Evolutionary conservation across 53 echinoderm and acorn worm species (phyloP), one percentile per base, ranked within the genome.

Genomic region (Arbacia lixula): DNA sequence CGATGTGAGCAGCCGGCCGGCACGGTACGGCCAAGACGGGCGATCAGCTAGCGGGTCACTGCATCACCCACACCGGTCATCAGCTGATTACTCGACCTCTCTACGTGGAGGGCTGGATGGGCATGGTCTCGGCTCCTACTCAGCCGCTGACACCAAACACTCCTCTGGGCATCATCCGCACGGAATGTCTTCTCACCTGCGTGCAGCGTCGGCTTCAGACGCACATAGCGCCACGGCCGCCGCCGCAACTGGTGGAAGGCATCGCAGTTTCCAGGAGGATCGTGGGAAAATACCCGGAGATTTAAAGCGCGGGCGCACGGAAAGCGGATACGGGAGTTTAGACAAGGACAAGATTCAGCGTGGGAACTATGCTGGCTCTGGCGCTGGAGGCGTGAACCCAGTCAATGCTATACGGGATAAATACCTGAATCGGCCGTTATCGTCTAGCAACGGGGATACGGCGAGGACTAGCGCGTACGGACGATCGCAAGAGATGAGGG

Each of bases 301-400:
- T 63, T 46, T 81, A 24, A 89, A 88, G 53, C 83, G 92, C 14
- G 73, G 69, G 11, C 86, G 92, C 50, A 82, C 86, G 2, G 96
- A 96, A 68, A 87, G 93, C 27, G 93, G 93, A 2, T 85, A 93
- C 42, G 90, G 92, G 53, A 95, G 86, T 63, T 53, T 88, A 31
- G 91, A 91, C 30, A 67, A 72, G 53, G 91, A 86, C 10, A 88
- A 89, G 33, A 68, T 81, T 32, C 37, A 33, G 17, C 82, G 43
- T 53, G 90, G 35, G 6, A 90, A 90, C 72, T 78, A 90, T 30
- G 52, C n/a, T 25, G 72, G 79, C 27, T 26, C 85, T 12, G 34
- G 38, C 21, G 40, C 36, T 5, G 72, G 42, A 10, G 76, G 68
- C 17, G 65, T 83, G 2, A 16, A 53, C 53, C 40, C 91, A 22